These are phyloP conservation scores for Ciconia nigra DNA, from an alignment of 2,797 vertebrate species.

Conservation along the genomic window DNA sequence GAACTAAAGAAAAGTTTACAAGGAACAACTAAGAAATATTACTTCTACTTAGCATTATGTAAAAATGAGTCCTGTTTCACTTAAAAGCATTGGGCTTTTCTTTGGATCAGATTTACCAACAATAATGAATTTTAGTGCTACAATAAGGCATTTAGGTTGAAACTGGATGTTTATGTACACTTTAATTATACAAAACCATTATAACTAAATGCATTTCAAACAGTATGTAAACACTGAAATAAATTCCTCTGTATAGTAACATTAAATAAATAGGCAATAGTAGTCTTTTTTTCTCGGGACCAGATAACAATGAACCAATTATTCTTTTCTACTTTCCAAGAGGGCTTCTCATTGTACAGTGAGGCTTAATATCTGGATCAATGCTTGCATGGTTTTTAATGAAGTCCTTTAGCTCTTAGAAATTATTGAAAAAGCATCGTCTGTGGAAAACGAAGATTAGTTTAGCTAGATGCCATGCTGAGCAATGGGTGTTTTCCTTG, in stretches of 20 bases:
- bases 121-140: neutral
- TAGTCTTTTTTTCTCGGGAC: neutral
- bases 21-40: neutral
- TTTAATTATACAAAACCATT: neutral
- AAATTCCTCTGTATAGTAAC: neutral
- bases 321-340: conserved; percentile 8
- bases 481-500: conserved; percentile 36
- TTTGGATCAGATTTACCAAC: neutral
- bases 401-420: conserved; percentile 40
- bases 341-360: neutral
- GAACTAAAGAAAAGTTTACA: neutral
- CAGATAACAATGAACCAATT: neutral
- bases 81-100: neutral
- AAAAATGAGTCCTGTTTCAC: neutral
- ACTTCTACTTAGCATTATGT: neutral
- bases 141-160: neutral
- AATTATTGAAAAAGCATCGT: conserved; percentile 40
- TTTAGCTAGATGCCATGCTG: conserved; percentile 27
- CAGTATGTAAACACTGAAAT: neutral
- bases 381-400: conserved; percentile 26
- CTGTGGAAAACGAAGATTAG: conserved; percentile 43
- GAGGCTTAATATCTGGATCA: conserved; percentile 56
- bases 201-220: neutral
- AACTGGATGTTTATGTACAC: neutral
- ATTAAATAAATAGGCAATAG: neutral